A percentile compares a stretch with the other conserved stretches of the same genome.
These are phyloP conservation scores for Dryobota labecula DNA, from an alignment of 2,888 invertebrate species.

Conservation along the genomic window DNA sequence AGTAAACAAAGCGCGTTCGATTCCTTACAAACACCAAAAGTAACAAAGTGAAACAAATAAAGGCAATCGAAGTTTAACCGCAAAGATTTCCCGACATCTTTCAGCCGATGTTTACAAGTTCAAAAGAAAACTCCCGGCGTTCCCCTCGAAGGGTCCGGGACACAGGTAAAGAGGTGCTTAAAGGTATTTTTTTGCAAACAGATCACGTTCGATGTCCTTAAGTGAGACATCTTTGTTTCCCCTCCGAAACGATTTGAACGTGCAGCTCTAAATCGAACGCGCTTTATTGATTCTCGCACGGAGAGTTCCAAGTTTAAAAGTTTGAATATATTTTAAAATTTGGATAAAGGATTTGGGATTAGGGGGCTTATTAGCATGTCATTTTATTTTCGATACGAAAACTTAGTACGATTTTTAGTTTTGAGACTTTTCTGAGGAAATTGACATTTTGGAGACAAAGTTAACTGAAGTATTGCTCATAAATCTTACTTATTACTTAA, in stretches of 20 bases:
- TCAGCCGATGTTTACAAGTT: conserved; percentile 86
- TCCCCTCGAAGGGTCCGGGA: conserved; percentile 72
- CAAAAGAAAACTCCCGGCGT: conserved; percentile 75
- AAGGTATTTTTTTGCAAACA: conserved; percentile 87
- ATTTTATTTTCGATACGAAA: background rate
- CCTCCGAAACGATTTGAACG: conserved; percentile 81
- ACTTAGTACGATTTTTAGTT: background rate
- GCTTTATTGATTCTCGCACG: conserved; percentile 81
- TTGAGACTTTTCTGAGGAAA: background rate
- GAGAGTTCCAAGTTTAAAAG: conserved; percentile 51
- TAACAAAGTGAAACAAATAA: conserved; percentile 76
- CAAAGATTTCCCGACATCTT: conserved; percentile 83
- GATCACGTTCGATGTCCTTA: conserved; percentile 89
- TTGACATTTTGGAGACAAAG: background rate
- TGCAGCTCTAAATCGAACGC: conserved; percentile 77
- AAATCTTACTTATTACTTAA: background rate
- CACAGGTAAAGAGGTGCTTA: conserved; percentile 85
- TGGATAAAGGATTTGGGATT: background rate
- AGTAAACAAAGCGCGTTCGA: conserved; percentile 67
- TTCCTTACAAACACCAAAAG: conserved; percentile 67
- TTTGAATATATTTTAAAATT: conserved; percentile 40
- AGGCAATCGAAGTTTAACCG: conserved; percentile 82
- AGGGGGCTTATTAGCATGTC: conserved; percentile 19
- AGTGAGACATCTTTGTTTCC: conserved; percentile 88
- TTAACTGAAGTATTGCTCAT: background rate